Evolutionary conservation across 1,140 invertebrate species (phyloP).

Genomic region (Araneus ventricosus): DNA sequence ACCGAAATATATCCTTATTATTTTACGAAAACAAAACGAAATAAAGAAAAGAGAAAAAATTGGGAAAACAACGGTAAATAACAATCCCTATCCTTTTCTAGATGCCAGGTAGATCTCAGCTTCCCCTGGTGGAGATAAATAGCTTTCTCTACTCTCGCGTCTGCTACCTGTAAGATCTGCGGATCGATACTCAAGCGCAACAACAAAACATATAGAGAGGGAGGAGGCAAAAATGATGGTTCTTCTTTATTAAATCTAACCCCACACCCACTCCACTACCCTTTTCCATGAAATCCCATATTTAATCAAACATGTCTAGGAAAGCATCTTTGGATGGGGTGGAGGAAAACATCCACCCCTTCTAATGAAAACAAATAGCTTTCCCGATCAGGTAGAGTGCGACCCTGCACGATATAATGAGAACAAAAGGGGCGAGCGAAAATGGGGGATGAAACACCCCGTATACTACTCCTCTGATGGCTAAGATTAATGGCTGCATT

Average conservation of each 20-base stretch:
- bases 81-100: not conserved
- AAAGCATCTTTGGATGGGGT: not conserved
- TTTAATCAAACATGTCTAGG: conserved; percentile 17
- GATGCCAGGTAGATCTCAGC: not conserved
- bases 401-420: conserved; percentile 7
- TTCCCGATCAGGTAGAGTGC: conserved; percentile 4
- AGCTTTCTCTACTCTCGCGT: no score
- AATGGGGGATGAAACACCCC: not conserved
- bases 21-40: not conserved
- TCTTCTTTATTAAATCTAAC: conserved; percentile 26
- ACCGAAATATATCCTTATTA: not conserved
- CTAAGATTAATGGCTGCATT: not conserved
- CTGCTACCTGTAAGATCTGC: not conserved
- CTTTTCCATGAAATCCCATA: conserved; percentile 12
- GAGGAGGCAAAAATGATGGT: not conserved
- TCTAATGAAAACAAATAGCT: conserved; percentile 28
- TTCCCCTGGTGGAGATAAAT: not conserved
- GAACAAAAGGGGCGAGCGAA: not conserved
- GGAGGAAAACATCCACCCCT: not conserved
- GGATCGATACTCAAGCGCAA: not conserved
- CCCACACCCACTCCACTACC: not conserved
- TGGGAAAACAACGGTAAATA: not conserved
- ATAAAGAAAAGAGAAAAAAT: not conserved
- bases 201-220: not conserved
- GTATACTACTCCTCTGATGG: not conserved